Base-by-base conservation (phyloP, 2,888 invertebrate genomes). In the Papilio protenor region DNA sequence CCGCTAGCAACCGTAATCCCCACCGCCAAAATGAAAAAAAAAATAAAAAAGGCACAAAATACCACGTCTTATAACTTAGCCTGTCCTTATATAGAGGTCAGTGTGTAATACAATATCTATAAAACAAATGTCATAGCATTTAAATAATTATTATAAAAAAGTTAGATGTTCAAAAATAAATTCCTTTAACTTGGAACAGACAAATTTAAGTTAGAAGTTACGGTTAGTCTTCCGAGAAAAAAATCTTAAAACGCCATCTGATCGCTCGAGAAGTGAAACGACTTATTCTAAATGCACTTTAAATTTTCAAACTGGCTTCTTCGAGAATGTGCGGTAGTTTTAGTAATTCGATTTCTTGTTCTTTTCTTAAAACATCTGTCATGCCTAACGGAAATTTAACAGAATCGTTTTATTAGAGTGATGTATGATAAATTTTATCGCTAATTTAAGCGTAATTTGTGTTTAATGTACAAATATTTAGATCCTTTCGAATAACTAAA, bases 241-340 rank as follows among this genome's bases (percentile, higher is more conserved):
- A 45, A 69, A n/a, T 45, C 40, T 66, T 69, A 21, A 69, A 45
- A n/a, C 10, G 45, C 21, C 21, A 14, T 18, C 40, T n/a, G 40
- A n/a, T 40, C 33, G 33, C 21, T 69, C 45, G 21, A 11, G 8
- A n/a, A 69, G 45, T 45, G 18, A n/a, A 40, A 40, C 66, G 45
- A 21, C 40, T 69, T 45, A 45, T 69, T 69, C 21, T 21, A 69
- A 10, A 45, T 69, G 66, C 45, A 45, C 40, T 69, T 69, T 12
- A 69, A 69, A 69, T 45, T 69, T 69, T n/a, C 21, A n/a, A 11
- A 69, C 5, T 69, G 45, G 45, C 45, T 69, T 21, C n/a, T 69
- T 66, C 2, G 16, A 45, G 45, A 66, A 40, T 27, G 21, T 45
- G 21, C n/a, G 11, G 64, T 16, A 69, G n/a, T 40, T 66, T 45